Evolutionary conservation across 2,888 invertebrate species (phyloP).

Genomic region (Phasia obesa): DNA sequence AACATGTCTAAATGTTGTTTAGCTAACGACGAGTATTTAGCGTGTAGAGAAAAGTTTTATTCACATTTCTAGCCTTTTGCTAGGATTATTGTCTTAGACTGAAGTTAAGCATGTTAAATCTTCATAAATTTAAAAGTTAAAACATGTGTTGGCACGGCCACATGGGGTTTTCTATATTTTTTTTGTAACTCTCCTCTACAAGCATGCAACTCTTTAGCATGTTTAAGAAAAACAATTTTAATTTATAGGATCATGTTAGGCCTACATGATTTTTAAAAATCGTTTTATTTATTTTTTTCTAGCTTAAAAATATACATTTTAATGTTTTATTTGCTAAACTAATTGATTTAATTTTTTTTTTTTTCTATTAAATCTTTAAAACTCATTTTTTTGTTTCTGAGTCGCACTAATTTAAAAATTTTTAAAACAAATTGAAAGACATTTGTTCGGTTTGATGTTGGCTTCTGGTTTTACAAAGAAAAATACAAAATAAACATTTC

Average conservation of each 20-base stretch:
- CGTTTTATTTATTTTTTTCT: constrained; percentile 10
- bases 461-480: constrained; percentile 48
- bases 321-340: constrained; percentile 54
- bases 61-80: constrained; percentile 22
- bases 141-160: constrained; percentile 70
- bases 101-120: constrained; percentile 63
- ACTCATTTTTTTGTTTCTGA: neutral
- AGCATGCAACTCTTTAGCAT: constrained; percentile 4
- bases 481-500: neutral
- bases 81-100: constrained; percentile 61
- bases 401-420: constrained; percentile 6
- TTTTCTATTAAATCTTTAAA: constrained; percentile 39
- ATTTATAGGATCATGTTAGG: constrained; percentile 58
- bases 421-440: constrained; percentile 21
- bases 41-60: constrained; percentile 17
- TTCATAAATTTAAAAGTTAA: constrained; percentile 67
- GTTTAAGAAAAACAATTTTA: constrained; percentile 30
- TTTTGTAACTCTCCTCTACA: constrained; percentile 1
- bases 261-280: constrained; percentile 54
- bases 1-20: constrained; percentile 52
- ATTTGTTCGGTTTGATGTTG: neutral
- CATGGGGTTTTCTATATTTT: constrained; percentile 56
- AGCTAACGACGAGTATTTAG: constrained; percentile 10
- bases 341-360: constrained; percentile 52
- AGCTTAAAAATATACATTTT: constrained; percentile 29